Conservation (phyloP, 1,140 invertebrate species). For the Zaprionus camerounensis region DNA sequence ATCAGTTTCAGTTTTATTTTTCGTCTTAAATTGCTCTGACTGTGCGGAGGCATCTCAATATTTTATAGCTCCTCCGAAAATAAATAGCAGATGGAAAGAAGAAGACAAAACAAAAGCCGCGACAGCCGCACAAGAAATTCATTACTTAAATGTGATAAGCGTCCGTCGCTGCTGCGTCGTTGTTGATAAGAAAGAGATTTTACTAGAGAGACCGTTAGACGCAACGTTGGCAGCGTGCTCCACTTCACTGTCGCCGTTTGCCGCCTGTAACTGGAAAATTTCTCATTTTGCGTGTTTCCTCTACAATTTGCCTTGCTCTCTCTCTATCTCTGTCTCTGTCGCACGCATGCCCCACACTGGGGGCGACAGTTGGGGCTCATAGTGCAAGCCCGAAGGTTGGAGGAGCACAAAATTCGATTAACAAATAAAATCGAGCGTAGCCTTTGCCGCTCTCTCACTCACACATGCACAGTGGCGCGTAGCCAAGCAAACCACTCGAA, state of each 20-base stretch:
- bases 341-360: conserved; percentile 27
- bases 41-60: conserved; percentile 45
- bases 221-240: conserved; percentile 53
- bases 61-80: conserved; percentile 49
- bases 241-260: conserved; percentile 58
- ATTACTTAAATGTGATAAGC: conserved; percentile 50
- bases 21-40: conserved; percentile 19
- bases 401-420: conserved; percentile 70
- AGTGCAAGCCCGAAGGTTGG: conserved; percentile 48
- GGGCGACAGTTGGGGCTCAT: conserved; percentile 19
- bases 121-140: conserved; percentile 43
- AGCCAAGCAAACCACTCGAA: conserved; percentile 22
- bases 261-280: conserved; percentile 64
- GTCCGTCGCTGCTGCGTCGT: not conserved
- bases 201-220: conserved; percentile 40
- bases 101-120: conserved; percentile 8
- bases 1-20: conserved; percentile 5
- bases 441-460: conserved; percentile 38
- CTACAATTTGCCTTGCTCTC: conserved; percentile 27
- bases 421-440: conserved; percentile 73
- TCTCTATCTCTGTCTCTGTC: conserved; percentile 47
- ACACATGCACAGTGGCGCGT: conserved; percentile 6
- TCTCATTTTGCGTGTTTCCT: conserved; percentile 48
- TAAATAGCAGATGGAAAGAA: conserved; percentile 17
- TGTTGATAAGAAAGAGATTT: conserved; percentile 53